These are phyloP conservation scores for Typhlichthys eigenmanni DNA, from an alignment of 2,797 vertebrate genomes.

Conservation along the genomic window DNA sequence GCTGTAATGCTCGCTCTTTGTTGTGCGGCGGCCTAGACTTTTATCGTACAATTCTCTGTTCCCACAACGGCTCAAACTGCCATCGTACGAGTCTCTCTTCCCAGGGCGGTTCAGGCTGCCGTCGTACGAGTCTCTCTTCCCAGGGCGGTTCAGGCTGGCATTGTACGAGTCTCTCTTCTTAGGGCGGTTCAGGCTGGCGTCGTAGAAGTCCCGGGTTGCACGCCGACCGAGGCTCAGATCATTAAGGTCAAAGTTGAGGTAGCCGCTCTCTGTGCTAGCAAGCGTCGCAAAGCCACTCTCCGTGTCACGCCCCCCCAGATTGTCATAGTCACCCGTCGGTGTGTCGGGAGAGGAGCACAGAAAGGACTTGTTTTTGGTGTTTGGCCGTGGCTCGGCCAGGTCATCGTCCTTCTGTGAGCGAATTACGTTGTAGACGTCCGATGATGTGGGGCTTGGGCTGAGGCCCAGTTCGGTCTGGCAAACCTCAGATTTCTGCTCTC, in stretches of 20 bases:
- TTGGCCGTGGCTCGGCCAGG: slow-evolving; percentile 83
- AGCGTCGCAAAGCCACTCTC: slow-evolving; percentile 83
- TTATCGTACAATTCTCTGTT: slow-evolving; percentile 59
- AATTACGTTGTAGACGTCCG: slow-evolving; percentile 88
- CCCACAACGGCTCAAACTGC: slow-evolving; percentile 44
- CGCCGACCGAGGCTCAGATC: slow-evolving; percentile 76
- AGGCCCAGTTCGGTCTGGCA: slow-evolving; percentile 72
- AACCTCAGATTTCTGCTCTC: slow-evolving; percentile 64
- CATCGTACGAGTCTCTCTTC: slow-evolving; percentile 56
- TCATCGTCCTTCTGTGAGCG: slow-evolving; percentile 87
- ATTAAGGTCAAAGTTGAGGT: slow-evolving; percentile 90
- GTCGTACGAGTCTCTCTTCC: neutral
- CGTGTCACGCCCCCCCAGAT: slow-evolving; percentile 76
- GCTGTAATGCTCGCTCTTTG: slow-evolving; percentile 70
- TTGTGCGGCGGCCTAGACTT: slow-evolving; percentile 68
- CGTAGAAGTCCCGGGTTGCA: slow-evolving; percentile 53
- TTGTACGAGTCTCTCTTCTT: neutral
- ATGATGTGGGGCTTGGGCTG: slow-evolving; percentile 74
- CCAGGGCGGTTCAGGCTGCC: slow-evolving; percentile 3
- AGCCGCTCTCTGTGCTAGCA: slow-evolving; percentile 87
- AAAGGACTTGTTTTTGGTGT: slow-evolving; percentile 90
- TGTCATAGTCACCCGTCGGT: slow-evolving; percentile 81
- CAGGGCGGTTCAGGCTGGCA: slow-evolving; percentile 5
- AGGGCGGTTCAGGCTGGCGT: neutral
- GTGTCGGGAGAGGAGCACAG: slow-evolving; percentile 74